Base-by-base conservation (phyloP, 2,113 vertebrate genomes). In the Hucho hucho region DNA sequence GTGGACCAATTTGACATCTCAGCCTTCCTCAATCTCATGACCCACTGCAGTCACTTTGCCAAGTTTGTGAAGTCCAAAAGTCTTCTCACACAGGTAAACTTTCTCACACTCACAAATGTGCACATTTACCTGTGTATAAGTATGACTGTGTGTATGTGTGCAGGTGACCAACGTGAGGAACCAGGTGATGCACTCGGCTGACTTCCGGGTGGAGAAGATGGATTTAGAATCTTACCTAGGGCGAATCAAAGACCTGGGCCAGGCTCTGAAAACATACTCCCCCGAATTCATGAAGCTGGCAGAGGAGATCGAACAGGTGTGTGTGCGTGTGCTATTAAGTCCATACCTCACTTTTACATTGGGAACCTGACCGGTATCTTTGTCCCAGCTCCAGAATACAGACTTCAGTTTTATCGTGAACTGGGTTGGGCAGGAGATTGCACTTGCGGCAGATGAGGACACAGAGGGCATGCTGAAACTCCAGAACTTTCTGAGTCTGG, bases 111-210 rank as follows among this genome's bases (percentile, higher is more conserved):
- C 49, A 53, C 47, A 6, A 3, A 47, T 43, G 13, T 18, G 47
- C 58, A 1, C 56, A 29, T 75, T 14, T 79, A 29, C 70, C 20
- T 67, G 32, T 64, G 14, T 61, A 16, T 22, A 9, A 24, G 43
- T 68, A 4, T 70, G 26, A 59, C 6, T 18, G 18, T 20, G 53
- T 22, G 6, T 25, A 32, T 37, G 4, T 46, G 32, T 82, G 26
- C 46, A 88, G 86, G 83, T 89, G 1, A 77, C 77, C 49, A 28
- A 2, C 46, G 80, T 87, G 14, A 82, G 88, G 61, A 89, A 89
- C 79, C 64, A 29, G 4, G 63, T 84, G 25, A 89, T 89, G 88
- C 88, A 89, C 64, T 84, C 83, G 1, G 70, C 86, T 53, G 75
- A 82, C 43, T 81, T 87, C 13, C 78, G 28, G 56, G 69, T 89